A percentile compares a stretch with the other conserved stretches of the same genome.
Conservation (phyloP, 2,113 vertebrate species). For the Aspidoscelis tigris region DNA sequence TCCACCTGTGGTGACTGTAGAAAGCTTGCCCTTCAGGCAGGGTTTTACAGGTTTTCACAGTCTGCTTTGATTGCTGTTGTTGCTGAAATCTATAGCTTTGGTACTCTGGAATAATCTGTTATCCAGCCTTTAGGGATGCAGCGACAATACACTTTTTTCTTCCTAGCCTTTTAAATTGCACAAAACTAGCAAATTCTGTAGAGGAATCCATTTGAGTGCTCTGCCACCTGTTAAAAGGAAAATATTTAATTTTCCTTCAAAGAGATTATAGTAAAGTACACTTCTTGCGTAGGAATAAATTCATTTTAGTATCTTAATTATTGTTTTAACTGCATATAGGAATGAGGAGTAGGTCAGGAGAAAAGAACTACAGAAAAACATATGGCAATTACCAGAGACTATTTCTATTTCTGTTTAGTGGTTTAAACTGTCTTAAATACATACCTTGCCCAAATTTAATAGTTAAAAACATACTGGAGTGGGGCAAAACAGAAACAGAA, state of each 20-base stretch:
- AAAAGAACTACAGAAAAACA: conserved; percentile 8
- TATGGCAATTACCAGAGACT: neutral
- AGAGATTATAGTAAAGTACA: neutral
- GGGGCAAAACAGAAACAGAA: neutral
- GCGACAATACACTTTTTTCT: conserved; percentile 46
- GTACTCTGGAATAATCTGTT: conserved; percentile 58
- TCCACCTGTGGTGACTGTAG: conserved; percentile 35
- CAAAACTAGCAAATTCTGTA: conserved; percentile 33
- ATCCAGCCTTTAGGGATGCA: conserved; percentile 57
- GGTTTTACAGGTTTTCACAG: conserved; percentile 39
- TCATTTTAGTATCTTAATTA: neutral
- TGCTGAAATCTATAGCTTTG: conserved; percentile 47
- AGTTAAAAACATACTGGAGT: neutral
- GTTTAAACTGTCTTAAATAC: neutral
- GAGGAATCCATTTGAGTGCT: neutral
- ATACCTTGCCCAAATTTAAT: neutral
- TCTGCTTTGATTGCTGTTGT: conserved; percentile 63
- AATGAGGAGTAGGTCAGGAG: neutral
- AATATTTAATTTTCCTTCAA: conserved; percentile 26
- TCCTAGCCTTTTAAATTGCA: conserved; percentile 57
- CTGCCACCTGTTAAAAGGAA: neutral
- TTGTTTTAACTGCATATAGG: neutral
- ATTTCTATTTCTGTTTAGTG: neutral
- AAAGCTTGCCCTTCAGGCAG: conserved; percentile 63
- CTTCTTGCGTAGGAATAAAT: neutral